phyloP scores from a whole-genome alignment of 2,888 invertebrate genomes.

The Flexamia atlantica region DNA sequence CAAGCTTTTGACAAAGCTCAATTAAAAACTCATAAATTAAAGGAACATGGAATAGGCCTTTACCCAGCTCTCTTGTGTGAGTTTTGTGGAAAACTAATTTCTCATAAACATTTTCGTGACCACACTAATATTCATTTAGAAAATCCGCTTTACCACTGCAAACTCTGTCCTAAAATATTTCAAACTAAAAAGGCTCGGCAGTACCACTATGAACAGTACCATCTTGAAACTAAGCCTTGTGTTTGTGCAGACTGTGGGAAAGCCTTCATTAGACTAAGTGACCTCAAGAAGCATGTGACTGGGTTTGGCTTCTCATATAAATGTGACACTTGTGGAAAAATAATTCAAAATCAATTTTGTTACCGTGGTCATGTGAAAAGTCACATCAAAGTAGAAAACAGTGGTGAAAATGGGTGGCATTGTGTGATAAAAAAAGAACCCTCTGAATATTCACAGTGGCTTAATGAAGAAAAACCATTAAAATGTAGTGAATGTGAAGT shows the following conservation, averaged over 20 bases:
- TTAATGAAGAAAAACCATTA: not conserved
- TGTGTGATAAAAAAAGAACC: not conserved
- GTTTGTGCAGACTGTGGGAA: slow-evolving; percentile 24
- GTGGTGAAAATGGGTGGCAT: not conserved
- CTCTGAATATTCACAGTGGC: not conserved
- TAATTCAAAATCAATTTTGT: slow-evolving; percentile 13
- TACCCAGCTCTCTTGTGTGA: not conserved
- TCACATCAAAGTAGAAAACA: not conserved
- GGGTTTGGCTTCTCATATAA: not conserved
- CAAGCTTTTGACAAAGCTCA: not conserved
- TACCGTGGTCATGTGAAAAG: not conserved
- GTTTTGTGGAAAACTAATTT: slow-evolving; percentile 8
- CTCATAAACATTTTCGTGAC: not conserved
- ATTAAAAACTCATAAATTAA: not conserved
- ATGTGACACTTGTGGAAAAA: slow-evolving; percentile 14
- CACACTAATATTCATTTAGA: not conserved
- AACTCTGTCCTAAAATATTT: not conserved
- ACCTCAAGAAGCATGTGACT: not conserved
- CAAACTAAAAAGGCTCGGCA: not conserved
- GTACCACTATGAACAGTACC: not conserved
- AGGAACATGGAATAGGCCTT: not conserved
- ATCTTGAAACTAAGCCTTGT: not conserved
- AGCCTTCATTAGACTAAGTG: not conserved
- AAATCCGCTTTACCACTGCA: not conserved
- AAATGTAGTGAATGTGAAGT: not conserved